phyloP scores from a whole-genome alignment of 1,140 invertebrate species.

The Armadillidium nasatum region DNA sequence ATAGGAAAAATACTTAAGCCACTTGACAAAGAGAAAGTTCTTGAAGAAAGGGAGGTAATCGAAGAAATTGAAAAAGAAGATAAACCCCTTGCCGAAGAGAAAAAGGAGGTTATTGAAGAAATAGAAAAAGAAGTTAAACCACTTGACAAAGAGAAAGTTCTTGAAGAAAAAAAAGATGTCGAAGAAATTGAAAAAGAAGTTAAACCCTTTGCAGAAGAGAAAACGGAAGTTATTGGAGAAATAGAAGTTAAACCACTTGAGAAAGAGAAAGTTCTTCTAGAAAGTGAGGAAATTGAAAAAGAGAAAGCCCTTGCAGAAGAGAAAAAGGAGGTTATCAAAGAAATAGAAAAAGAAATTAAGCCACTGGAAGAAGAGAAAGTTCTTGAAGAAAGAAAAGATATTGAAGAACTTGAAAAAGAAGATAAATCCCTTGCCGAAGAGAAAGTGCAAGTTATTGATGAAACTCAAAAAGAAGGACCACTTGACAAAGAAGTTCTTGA shows the following conservation, averaged over 20 bases:
- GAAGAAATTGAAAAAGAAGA: not conserved
- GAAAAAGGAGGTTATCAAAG: slow-evolving; percentile 30
- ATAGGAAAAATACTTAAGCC: not conserved
- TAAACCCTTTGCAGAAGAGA: not conserved
- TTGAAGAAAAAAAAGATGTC: not conserved
- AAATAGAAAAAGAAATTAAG: slow-evolving; percentile 29
- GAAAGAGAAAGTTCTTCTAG: not conserved
- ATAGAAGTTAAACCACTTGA: not conserved
- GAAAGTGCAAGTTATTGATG: not conserved
- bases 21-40: no score
- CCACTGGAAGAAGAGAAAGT: slow-evolving; percentile 26
- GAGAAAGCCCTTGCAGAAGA: slow-evolving; percentile 44
- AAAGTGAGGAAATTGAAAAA: slow-evolving; percentile 32
- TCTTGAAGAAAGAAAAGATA: slow-evolving; percentile 28
- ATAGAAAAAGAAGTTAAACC: slow-evolving; percentile 1
- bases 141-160: not conserved
- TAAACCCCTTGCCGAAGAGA: not conserved
- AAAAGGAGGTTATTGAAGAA: not conserved
- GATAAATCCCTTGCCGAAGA: slow-evolving; percentile 8
- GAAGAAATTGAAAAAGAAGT: slow-evolving; percentile 12
- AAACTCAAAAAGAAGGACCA: not conserved
- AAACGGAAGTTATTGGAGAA: not conserved
- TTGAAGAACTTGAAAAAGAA: slow-evolving; percentile 34
- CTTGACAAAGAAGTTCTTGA: not conserved
- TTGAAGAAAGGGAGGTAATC: not conserved